These are phyloP conservation scores for Pampusana beccarii DNA, from an alignment of 2,113 vertebrate genomes.

Conservation along the genomic window DNA sequence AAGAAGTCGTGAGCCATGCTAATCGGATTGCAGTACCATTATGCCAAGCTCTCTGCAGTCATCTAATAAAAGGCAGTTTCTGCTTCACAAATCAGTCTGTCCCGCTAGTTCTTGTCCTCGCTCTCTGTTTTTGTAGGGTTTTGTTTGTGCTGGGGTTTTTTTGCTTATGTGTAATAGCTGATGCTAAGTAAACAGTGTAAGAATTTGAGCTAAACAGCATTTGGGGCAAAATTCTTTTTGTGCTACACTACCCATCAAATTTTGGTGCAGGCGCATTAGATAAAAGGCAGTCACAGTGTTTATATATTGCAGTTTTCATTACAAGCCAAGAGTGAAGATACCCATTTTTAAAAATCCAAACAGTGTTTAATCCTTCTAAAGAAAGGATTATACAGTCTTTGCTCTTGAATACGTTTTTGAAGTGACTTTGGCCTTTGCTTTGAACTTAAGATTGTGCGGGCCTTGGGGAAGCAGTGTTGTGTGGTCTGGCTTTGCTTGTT, in stretches of 20 bases:
- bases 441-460: background rate
- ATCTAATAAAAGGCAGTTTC: background rate
- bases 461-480: background rate
- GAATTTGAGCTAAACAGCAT: background rate
- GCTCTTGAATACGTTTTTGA: background rate
- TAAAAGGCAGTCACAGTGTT: background rate
- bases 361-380: background rate
- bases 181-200: background rate
- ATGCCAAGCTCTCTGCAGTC: background rate
- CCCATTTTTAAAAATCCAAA: background rate
- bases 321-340: background rate
- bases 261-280: background rate
- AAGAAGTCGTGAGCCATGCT: background rate
- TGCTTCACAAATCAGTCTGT: background rate
- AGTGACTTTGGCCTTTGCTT: background rate
- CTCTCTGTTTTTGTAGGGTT: background rate
- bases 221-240: background rate
- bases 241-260: background rate
- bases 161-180: background rate
- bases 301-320: background rate
- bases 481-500: background rate
- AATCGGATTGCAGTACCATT: constrained; percentile 4
- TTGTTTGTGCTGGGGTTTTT: background rate
- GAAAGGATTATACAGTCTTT: background rate
- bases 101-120: background rate